Percentiles rank a stretch among this genome's conserved stretches.
Conservation (phyloP, 2,113 vertebrate genomes). For the Callocephalon fimbriatum region DNA sequence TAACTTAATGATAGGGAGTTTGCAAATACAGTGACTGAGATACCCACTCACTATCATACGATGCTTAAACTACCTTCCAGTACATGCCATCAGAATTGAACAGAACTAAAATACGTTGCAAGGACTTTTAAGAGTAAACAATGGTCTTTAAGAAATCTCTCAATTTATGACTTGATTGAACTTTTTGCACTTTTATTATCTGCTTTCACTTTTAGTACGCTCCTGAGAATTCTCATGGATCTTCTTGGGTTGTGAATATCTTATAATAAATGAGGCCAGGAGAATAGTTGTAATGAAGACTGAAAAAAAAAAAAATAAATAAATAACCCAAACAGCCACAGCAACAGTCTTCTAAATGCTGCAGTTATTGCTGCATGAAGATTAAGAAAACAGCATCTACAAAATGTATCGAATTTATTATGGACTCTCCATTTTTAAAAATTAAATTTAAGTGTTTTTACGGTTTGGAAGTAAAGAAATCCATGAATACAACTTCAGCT, state of each 20-base stretch:
- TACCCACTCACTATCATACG: neutral
- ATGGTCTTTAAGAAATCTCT: neutral
- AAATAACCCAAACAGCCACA: neutral
- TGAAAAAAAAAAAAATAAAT: too few species aligned
- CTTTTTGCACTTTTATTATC: neutral
- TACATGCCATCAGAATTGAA: neutral
- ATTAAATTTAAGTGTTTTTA: neutral
- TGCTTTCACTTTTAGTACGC: neutral
- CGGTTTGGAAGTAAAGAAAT: neutral
- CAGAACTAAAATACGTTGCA: neutral
- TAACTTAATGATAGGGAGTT: neutral
- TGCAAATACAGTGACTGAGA: neutral
- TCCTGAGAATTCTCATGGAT: neutral
- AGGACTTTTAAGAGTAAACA: neutral
- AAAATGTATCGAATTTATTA: neutral
- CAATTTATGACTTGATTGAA: neutral
- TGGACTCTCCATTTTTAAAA: neutral
- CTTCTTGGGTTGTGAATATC: neutral
- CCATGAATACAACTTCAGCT: neutral
- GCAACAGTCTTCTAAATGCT: neutral
- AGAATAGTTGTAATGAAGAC: neutral
- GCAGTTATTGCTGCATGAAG: neutral
- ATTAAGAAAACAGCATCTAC: neutral
- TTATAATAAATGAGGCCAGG: neutral
- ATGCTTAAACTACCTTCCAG: rapidly evolving